A percentile compares a stretch with the other conserved stretches of the same genome.
Evolutionary conservation across 2,888 invertebrate species (phyloP).

Genomic region (Caenorhabditis parvicauda): DNA sequence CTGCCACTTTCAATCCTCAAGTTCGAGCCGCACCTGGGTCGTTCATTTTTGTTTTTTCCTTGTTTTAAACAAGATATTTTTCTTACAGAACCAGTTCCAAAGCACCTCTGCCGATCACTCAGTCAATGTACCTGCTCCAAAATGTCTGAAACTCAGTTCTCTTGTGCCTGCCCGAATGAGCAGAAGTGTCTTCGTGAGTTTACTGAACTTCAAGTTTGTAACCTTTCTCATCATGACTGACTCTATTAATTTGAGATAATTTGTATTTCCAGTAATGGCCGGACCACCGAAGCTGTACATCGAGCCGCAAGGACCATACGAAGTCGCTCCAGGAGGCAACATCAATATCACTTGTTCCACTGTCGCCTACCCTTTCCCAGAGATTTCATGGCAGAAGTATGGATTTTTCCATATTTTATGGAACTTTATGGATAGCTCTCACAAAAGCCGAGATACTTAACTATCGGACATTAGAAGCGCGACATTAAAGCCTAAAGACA

Average conservation of each 20-base stretch:
- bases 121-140: slow-evolving; percentile 55
- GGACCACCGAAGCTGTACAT: slow-evolving; percentile 59
- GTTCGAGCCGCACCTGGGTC: no score
- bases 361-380: slow-evolving; percentile 60
- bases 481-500: no score
- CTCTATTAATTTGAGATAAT: background rate
- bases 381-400: slow-evolving; percentile 58
- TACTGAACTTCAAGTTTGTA: background rate
- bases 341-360: slow-evolving; percentile 60
- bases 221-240: background rate
- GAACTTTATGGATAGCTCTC: no score
- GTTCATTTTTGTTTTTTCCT: no score
- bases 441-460: no score
- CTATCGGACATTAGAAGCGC: no score
- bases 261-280: slow-evolving; percentile 33
- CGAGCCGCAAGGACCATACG: slow-evolving; percentile 56
- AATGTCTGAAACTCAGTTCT: slow-evolving; percentile 52
- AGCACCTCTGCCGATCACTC: slow-evolving; percentile 54
- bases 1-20: no score
- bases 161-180: slow-evolving; percentile 52
- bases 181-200: slow-evolving; percentile 53
- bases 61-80: no score
- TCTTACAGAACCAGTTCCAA: slow-evolving; percentile 56
- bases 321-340: slow-evolving; percentile 58
- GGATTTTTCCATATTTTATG: no score